Percentiles rank a stretch among this genome's conserved stretches.
phyloP scores from a whole-genome alignment of 2,113 vertebrate species.

The Peucedramus taeniatus region DNA sequence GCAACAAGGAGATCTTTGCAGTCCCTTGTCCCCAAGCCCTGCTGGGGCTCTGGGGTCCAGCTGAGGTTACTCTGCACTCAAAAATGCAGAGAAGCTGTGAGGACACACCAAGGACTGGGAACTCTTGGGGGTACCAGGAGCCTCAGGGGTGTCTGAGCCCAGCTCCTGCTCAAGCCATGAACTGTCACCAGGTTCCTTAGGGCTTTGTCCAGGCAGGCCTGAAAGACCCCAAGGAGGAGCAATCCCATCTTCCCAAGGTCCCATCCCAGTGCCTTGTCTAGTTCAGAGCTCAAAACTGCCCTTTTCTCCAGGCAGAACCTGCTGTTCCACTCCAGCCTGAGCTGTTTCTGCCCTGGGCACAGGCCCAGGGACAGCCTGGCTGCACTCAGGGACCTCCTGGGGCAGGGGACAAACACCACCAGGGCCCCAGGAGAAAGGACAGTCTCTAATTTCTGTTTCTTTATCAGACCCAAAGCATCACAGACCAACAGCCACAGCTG shows the following conservation, averaged over 20 bases:
- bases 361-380: not conserved
- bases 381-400: not conserved
- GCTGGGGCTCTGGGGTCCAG: not conserved
- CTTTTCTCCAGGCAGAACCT: not conserved
- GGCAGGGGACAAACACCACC: rapidly evolving
- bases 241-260: not conserved
- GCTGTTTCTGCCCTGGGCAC: not conserved
- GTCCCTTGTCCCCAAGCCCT: not conserved
- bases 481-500: not conserved
- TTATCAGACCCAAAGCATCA: not conserved
- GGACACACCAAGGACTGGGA: not conserved
- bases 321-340: not conserved
- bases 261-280: not conserved
- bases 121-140: not conserved
- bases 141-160: not conserved
- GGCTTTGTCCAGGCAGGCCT: not conserved
- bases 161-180: not conserved
- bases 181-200: not conserved
- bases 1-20: rapidly evolving
- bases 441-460: not conserved
- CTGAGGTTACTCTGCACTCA: not conserved
- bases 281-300: not conserved
- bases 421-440: not conserved
- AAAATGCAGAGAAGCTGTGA: rapidly evolving
- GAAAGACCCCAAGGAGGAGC: not conserved